phyloP scores from a whole-genome alignment of 1,140 invertebrate genomes.

The Neoseiulus cucumeris region DNA sequence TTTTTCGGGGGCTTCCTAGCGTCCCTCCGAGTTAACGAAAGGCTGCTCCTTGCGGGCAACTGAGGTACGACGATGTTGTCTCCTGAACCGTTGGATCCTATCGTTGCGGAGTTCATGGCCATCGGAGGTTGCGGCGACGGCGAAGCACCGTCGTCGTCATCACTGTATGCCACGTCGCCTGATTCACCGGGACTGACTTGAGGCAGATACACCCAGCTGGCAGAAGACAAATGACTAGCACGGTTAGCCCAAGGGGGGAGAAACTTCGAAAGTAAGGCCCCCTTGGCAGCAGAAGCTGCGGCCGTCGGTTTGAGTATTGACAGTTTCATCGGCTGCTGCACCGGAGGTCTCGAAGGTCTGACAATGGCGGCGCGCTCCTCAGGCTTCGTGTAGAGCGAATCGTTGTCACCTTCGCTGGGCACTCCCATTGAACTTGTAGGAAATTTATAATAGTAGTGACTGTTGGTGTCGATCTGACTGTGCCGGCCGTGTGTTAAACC shows the following conservation, averaged over 20 bases:
- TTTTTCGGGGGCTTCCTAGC: conserved; percentile 10
- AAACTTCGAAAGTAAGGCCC: conserved; percentile 1
- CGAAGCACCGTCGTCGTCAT: conserved; percentile 8
- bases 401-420: conserved; percentile 1
- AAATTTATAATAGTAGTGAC: conserved; percentile 7
- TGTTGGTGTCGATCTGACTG: not conserved
- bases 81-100: not conserved
- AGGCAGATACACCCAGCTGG: conserved; percentile 1
- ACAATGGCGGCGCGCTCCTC: conserved; percentile 2
- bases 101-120: not conserved
- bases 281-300: conserved; percentile 7
- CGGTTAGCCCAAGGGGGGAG: conserved; percentile 1
- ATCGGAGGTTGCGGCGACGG: conserved; percentile 3
- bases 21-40: not conserved
- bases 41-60: conserved; percentile 10
- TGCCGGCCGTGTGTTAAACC: conserved; percentile 3
- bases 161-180: not conserved
- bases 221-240: conserved; percentile 9
- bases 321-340: conserved; percentile 4
- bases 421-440: not conserved
- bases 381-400: conserved; percentile 8
- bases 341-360: not conserved
- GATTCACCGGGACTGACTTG: conserved; percentile 8
- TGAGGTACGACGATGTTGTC: conserved; percentile 9
- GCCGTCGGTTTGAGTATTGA: conserved; percentile 5